Evolutionary conservation across 23 tunicate species (phyloP).

Genomic region (Corella eumyota): DNA sequence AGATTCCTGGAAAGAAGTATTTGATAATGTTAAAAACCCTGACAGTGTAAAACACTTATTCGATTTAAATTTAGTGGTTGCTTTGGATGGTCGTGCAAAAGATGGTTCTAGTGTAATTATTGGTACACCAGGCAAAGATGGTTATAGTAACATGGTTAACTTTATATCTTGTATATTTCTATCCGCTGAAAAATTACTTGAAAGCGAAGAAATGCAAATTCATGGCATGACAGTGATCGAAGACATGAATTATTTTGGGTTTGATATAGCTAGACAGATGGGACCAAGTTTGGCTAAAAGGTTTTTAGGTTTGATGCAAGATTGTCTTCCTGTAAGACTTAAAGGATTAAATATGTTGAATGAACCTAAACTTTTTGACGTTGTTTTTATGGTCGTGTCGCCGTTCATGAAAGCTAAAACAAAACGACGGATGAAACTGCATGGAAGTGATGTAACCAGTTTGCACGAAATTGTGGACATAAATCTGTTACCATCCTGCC

Average conservation of each 20-base stretch:
- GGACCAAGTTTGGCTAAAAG: conserved; percentile 61
- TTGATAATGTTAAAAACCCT: conserved; percentile 52
- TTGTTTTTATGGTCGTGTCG: conserved; percentile 45
- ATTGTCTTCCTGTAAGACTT: conserved; percentile 61
- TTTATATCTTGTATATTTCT: conserved; percentile 33
- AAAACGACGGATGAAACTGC: conserved; percentile 8
- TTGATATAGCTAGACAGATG: conserved; percentile 52
- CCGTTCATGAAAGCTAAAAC: conserved; percentile 55
- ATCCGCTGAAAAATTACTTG: conserved; percentile 27
- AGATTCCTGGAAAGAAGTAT: conserved; percentile 37
- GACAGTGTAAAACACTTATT: conserved; percentile 22
- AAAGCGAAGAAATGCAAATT: conserved; percentile 56
- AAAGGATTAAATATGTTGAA: conserved; percentile 62
- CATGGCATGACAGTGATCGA: conserved; percentile 72
- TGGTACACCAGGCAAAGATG: conserved; percentile 41
- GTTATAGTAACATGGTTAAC: conserved; percentile 17
- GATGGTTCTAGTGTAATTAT: conserved; percentile 38
- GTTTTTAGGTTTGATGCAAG: conserved; percentile 47
- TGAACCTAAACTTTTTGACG: conserved; percentile 57
- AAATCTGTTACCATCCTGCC: conserved; percentile 12
- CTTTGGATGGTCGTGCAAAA: conserved; percentile 38
- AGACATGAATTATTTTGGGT: conserved; percentile 30
- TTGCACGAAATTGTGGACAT: conserved; percentile 23
- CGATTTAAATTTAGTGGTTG: conserved; percentile 18
- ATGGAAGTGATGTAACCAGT: conserved; percentile 7